Evolutionary conservation across 2,113 vertebrate genomes (phyloP).

Genomic region (Syngnathus floridae): DNA sequence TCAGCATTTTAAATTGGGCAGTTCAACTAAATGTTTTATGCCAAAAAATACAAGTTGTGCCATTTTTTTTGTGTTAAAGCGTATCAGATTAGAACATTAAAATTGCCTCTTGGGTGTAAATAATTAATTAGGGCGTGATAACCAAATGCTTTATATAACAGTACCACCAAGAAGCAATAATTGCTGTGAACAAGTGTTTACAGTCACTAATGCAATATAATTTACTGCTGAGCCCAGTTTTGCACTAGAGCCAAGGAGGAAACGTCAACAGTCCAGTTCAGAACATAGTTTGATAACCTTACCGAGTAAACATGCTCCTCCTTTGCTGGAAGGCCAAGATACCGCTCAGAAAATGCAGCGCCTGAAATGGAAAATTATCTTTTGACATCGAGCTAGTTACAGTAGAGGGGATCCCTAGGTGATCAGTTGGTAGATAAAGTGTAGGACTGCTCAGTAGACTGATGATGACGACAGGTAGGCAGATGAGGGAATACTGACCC

Average conservation of each 20-base stretch:
- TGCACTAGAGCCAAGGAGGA: neutral
- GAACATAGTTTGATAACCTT: slow-evolving; percentile 19
- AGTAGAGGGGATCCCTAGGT: too few species aligned
- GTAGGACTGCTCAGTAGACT: neutral
- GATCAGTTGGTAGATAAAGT: neutral
- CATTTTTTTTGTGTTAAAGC: too few species aligned
- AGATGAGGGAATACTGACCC: neutral
- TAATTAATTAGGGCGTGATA: neutral
- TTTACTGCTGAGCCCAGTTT: too few species aligned
- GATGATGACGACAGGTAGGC: neutral
- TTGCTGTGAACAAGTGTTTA: neutral
- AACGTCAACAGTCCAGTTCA: neutral
- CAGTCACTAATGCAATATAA: neutral
- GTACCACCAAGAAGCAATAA: neutral
- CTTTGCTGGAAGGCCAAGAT: slow-evolving; percentile 71
- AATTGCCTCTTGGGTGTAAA: neutral
- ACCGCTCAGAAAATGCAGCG: slow-evolving; percentile 75
- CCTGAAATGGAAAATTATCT: slow-evolving; percentile 51
- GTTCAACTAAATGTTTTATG: too few species aligned
- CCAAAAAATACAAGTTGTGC: too few species aligned
- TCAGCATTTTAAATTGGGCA: too few species aligned
- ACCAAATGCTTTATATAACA: neutral
- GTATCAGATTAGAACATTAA: neutral
- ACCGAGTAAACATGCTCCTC: slow-evolving; percentile 75
- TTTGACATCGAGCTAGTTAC: neutral